phyloP scores from a whole-genome alignment of 2,113 vertebrate genomes.

The Onychostoma macrolepis region DNA sequence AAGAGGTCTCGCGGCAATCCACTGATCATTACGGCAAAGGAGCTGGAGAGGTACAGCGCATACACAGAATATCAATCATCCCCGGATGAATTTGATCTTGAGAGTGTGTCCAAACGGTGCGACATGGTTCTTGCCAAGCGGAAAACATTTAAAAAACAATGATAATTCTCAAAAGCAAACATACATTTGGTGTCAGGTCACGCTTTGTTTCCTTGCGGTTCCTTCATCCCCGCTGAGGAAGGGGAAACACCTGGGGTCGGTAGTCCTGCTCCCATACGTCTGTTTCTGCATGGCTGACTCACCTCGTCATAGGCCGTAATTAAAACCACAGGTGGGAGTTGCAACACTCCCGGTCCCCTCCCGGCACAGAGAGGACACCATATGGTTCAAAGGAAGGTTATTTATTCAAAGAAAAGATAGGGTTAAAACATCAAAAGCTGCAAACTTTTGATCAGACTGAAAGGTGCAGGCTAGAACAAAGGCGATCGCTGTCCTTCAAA shows the following conservation, averaged over 20 bases:
- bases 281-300: constrained; percentile 65
- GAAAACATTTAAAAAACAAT: not conserved
- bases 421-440: constrained; percentile 78
- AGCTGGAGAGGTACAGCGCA: not conserved
- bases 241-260: constrained; percentile 67
- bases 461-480: constrained; percentile 59
- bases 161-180: not conserved
- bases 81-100: not conserved
- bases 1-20: constrained; percentile 42
- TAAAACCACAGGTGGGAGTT: constrained; percentile 80
- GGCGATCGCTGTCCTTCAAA: constrained; percentile 66
- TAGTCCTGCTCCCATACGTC: constrained; percentile 59
- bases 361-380: constrained; percentile 77
- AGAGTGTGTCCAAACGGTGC: not conserved
- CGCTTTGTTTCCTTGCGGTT: not conserved
- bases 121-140: not conserved
- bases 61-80: constrained; percentile 25
- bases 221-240: not conserved
- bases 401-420: constrained; percentile 69
- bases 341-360: constrained; percentile 71
- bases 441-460: constrained; percentile 73
- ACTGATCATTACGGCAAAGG: constrained; percentile 7
- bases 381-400: constrained; percentile 74
- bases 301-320: constrained; percentile 74
- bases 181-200: constrained; percentile 8